Conservation (phyloP, 1,140 invertebrate species). For the Conus ventricosus region DNA sequence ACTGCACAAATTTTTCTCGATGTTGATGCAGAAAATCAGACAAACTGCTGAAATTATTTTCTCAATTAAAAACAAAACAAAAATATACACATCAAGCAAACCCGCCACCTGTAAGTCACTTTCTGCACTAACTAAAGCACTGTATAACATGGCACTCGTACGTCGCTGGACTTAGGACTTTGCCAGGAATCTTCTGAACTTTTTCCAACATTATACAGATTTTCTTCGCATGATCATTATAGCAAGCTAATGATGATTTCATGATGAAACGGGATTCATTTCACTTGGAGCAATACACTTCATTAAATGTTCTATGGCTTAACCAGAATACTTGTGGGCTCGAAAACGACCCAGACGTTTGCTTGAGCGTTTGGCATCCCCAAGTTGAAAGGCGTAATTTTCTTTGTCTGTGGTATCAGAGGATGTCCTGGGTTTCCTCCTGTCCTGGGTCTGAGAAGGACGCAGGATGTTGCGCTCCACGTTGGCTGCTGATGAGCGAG, state of each 20-base stretch:
- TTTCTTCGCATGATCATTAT: not conserved
- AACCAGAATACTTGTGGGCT: not conserved
- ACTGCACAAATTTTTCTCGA: too few relatives aligned
- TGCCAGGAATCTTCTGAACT: not conserved
- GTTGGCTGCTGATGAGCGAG: slow-evolving; percentile 43
- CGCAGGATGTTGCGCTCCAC: slow-evolving; percentile 31
- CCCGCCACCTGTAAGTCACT: too few relatives aligned
- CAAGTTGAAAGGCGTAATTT: not conserved
- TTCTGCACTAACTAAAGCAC: too few relatives aligned
- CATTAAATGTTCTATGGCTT: not conserved
- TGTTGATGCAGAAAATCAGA: too few relatives aligned
- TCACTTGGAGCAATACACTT: not conserved
- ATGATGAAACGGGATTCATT: not conserved
- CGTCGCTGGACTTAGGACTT: not conserved
- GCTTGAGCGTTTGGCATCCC: not conserved
- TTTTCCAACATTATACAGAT: not conserved
- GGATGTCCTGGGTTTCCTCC: not conserved
- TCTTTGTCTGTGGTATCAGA: slow-evolving; percentile 20
- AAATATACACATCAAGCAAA: too few relatives aligned
- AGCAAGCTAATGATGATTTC: not conserved
- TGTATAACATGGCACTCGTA: not conserved
- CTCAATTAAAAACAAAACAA: too few relatives aligned
- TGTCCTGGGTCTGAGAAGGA: not conserved
- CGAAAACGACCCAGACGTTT: slow-evolving; percentile 9
- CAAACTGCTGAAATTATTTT: too few relatives aligned